Percentiles rank a stretch among this genome's conserved stretches.
phyloP scores from a whole-genome alignment of 2,113 vertebrate species.

The Melanerpes aurifrons region DNA sequence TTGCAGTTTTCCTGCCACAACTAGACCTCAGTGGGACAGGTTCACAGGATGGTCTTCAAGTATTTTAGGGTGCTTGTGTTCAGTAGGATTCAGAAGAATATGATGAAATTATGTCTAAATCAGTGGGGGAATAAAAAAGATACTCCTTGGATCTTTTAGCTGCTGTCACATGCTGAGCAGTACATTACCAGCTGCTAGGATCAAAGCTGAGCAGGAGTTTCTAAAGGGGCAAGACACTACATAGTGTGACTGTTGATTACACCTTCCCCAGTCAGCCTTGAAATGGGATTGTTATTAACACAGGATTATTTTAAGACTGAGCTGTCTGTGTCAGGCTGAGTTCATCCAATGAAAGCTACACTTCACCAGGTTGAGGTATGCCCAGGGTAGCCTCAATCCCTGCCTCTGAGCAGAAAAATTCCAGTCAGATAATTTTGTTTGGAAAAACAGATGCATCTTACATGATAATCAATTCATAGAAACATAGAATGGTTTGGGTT shows the following conservation, averaged over 20 bases:
- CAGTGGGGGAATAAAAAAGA: neutral
- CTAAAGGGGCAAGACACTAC: neutral
- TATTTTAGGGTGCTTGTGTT: neutral
- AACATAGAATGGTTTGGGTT: too few relatives aligned
- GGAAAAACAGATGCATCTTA: neutral
- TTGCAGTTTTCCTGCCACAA: neutral
- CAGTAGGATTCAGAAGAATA: neutral
- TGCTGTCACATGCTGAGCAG: neutral
- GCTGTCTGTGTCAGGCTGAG: neutral
- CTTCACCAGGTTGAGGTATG: neutral
- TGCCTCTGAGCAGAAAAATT: neutral
- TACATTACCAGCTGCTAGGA: slow-evolving; percentile 18
- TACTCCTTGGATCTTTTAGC: neutral
- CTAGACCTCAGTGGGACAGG: neutral
- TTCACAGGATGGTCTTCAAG: neutral
- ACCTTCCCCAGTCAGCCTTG: slow-evolving; percentile 10
- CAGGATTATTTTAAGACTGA: slow-evolving; percentile 34
- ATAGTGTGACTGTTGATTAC: slow-evolving; percentile 21
- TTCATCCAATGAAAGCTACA: neutral
- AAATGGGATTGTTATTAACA: slow-evolving; percentile 30
- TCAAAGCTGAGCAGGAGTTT: slow-evolving; percentile 21
- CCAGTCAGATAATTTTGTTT: neutral
- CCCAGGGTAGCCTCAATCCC: neutral
- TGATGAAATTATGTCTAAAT: neutral
- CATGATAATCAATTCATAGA: too few relatives aligned